Conservation (phyloP, 2,797 vertebrate genomes). For the Malacoraja senta region DNA sequence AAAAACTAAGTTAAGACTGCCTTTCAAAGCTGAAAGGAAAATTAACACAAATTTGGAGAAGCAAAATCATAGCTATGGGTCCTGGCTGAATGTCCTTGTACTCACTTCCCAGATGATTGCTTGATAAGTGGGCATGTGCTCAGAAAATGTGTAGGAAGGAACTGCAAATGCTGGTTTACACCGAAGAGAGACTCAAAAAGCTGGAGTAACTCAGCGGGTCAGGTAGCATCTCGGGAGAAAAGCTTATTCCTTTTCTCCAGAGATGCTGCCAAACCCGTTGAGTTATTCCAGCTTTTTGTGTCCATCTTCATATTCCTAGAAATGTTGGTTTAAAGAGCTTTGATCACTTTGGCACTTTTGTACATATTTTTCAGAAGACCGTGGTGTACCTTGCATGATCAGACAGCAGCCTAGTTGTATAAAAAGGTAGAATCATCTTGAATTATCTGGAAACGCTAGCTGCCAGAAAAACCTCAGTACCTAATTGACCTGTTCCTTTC, state of each 20-base stretch:
- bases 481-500: not conserved
- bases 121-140: not conserved
- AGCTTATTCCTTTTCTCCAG: too few species aligned
- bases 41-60: not conserved
- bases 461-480: not conserved
- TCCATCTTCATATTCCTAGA: too few species aligned
- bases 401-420: not conserved
- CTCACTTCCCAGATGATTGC: too few species aligned
- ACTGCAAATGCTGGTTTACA: too few species aligned
- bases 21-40: not conserved
- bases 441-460: not conserved
- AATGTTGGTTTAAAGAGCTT: not conserved
- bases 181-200: too few species aligned
- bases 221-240: too few species aligned
- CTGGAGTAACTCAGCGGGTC: too few species aligned
- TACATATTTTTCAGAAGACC: not conserved
- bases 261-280: too few species aligned
- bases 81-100: not conserved
- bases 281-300: too few species aligned
- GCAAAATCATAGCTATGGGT: not conserved
- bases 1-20: too few species aligned
- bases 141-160: too few species aligned
- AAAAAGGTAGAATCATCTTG: not conserved
- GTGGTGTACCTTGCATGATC: not conserved
- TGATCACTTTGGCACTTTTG: not conserved